Conservation (phyloP, 2,888 invertebrate species). For the Caenorhabditis doughertyi region DNA sequence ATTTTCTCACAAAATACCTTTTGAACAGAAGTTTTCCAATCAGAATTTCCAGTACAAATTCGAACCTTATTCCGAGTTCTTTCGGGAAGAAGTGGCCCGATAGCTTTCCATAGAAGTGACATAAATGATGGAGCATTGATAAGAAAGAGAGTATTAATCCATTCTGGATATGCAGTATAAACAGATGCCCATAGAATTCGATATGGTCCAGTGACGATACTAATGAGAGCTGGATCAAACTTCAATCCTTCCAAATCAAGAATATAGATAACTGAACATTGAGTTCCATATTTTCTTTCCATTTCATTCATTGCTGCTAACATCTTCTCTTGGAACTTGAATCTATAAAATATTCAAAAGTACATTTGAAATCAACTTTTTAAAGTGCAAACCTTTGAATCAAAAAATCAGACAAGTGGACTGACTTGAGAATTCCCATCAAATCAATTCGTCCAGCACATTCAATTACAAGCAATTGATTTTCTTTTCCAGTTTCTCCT, state of each 20-base stretch:
- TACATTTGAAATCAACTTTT: not conserved
- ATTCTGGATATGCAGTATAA: conserved; percentile 78
- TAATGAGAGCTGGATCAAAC: conserved; percentile 74
- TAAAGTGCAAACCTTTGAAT: conserved; percentile 66
- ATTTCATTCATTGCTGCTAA: conserved; percentile 74
- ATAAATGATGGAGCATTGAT: conserved; percentile 78
- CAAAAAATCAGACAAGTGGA: conserved; percentile 74
- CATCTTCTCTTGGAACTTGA: conserved; percentile 75
- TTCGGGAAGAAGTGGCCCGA: conserved; percentile 77
- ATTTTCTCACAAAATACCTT: conserved; percentile 49
- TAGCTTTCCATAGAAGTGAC: conserved; percentile 76
- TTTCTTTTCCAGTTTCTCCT: conserved; percentile 75
- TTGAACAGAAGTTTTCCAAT: conserved; percentile 69
- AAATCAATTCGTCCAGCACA: conserved; percentile 78
- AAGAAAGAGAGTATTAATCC: conserved; percentile 74
- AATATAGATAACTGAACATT: conserved; percentile 74
- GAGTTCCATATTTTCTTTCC: conserved; percentile 71
- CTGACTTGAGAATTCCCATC: conserved; percentile 76
- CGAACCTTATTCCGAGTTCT: conserved; percentile 75
- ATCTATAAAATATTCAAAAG: conserved; percentile 36
- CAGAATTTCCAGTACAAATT: conserved; percentile 68
- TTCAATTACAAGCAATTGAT: conserved; percentile 75
- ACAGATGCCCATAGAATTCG: conserved; percentile 77
- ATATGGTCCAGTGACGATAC: conserved; percentile 78
- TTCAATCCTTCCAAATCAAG: conserved; percentile 77